Conservation (phyloP, 2,888 invertebrate species). For the Epistrophe eligans region DNA sequence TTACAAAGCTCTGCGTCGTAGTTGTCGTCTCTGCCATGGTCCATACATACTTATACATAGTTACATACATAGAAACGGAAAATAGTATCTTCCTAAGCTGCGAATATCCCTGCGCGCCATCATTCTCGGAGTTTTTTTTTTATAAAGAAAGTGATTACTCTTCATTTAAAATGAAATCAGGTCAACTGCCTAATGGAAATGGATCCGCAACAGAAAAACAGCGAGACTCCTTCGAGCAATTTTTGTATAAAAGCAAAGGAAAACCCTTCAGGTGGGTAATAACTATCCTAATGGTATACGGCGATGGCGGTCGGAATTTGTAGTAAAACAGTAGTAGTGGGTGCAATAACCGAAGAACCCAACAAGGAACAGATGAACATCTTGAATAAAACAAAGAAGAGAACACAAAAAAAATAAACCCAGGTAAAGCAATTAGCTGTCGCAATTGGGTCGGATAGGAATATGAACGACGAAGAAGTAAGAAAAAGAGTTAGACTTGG, state of each 20-base stretch:
- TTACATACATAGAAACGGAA: background rate
- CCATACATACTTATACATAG: background rate
- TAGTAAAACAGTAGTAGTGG: constrained; percentile 35
- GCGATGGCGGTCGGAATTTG: constrained; percentile 21
- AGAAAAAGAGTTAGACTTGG: constrained; percentile 43
- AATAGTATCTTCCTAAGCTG: constrained; percentile 15
- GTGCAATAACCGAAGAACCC: constrained; percentile 64
- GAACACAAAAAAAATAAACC: constrained; percentile 1
- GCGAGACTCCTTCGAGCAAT: constrained; percentile 38
- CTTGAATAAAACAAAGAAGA: constrained; percentile 7
- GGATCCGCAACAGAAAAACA: constrained; percentile 31
- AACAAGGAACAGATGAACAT: constrained; percentile 54
- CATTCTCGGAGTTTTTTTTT: constrained; percentile 5
- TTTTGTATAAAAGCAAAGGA: constrained; percentile 26
- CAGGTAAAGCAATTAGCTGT: constrained; percentile 71
- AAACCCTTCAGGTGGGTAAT: constrained; percentile 59
- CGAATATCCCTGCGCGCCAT: constrained; percentile 41
- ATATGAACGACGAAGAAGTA: background rate
- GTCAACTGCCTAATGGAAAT: constrained; percentile 58
- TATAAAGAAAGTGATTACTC: constrained; percentile 66
- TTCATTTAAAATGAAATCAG: constrained; percentile 72
- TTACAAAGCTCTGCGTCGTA: constrained; percentile 32
- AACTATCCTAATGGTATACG: constrained; percentile 13
- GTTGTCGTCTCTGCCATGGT: background rate
- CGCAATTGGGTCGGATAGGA: constrained; percentile 55